Base-by-base conservation (phyloP, 2,113 vertebrate genomes). In the Orientallactaga bullata region DNA sequence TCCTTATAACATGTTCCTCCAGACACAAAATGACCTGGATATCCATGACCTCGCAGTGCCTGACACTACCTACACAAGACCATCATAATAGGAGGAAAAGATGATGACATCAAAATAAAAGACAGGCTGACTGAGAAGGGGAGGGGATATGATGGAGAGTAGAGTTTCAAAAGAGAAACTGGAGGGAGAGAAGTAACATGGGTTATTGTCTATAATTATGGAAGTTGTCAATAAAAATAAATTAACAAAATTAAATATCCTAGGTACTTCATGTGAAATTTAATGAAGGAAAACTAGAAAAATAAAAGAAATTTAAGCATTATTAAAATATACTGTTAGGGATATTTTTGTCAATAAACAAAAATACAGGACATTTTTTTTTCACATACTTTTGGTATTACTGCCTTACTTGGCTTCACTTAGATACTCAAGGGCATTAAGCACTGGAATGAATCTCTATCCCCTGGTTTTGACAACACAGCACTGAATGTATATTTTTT, bases 401-500 rank as follows among this genome's bases (percentile, higher is more conserved):
- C 35, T 74, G 61, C 55, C 86, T 80, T 58, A 82, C 83, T 95
- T 82, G 5, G 6, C 77, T 95, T 91, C 35, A 51, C 15, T 89
- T 73, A 91, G 15, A 89, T 86, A 92, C 78, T 95, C 32, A 88
- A 78, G 32, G 0, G 0, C 79, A n/a, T 35, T 95, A 86, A 94
- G 23, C 72, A 91, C 32, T 86, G 21, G 23, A 55, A 93, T 82
- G 12, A 42, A 82, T 84, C 90, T 97, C 51, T 91, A 23, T 66
- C 69, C 58, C 32, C 37, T 85, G 84, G 91, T 35, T 90, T 61
- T 66, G 69, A 94, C 5, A 72, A 60, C 28, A 95, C 80, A 95
- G 69, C 60, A 85, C 76, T 95, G 91, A 96, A 89, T 51, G 71
- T 72, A 32, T 58, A 87, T 88, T 95, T 93, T 93, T 95, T 94